A percentile compares a stretch with the other conserved stretches of the same genome.
Conservation (phyloP, 2,797 vertebrate species). For the Pyrrhura leucotis region DNA sequence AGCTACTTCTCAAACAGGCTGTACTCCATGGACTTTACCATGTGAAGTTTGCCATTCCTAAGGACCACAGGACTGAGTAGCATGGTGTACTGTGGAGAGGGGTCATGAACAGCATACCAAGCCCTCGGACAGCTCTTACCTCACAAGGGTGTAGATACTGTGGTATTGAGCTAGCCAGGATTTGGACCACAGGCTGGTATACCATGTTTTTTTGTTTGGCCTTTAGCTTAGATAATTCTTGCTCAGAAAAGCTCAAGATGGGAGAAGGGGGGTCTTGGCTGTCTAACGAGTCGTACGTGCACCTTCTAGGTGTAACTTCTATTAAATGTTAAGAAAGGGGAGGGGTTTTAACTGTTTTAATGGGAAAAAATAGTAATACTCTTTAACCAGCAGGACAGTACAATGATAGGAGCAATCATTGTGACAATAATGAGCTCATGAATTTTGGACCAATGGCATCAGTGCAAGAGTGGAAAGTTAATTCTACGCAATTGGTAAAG, state of each 20-base stretch:
- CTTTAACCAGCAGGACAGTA: not conserved
- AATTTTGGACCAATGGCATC: not conserved
- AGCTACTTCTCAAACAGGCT: not conserved
- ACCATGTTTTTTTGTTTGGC: not conserved
- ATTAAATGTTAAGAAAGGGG: not conserved
- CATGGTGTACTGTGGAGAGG: not conserved
- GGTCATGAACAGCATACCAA: not conserved
- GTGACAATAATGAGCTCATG: not conserved
- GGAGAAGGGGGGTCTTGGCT: not conserved
- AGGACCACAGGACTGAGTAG: rapidly evolving
- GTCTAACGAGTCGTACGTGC: rapidly evolving
- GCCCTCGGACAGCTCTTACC: not conserved
- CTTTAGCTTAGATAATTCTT: not conserved
- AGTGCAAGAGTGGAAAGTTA: not conserved
- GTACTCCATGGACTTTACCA: rapidly evolving
- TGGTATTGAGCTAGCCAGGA: not conserved
- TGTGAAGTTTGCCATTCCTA: not conserved
- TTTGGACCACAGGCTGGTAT: not conserved
- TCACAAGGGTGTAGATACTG: not conserved
- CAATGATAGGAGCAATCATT: not conserved
- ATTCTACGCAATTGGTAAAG: not conserved
- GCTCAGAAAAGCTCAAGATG: not conserved
- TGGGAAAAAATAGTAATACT: not conserved
- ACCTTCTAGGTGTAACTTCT: not conserved
- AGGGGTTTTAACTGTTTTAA: not conserved